These are phyloP conservation scores for Centrocercus urophasianus DNA, from an alignment of 2,113 vertebrate species.

Conservation along the genomic window DNA sequence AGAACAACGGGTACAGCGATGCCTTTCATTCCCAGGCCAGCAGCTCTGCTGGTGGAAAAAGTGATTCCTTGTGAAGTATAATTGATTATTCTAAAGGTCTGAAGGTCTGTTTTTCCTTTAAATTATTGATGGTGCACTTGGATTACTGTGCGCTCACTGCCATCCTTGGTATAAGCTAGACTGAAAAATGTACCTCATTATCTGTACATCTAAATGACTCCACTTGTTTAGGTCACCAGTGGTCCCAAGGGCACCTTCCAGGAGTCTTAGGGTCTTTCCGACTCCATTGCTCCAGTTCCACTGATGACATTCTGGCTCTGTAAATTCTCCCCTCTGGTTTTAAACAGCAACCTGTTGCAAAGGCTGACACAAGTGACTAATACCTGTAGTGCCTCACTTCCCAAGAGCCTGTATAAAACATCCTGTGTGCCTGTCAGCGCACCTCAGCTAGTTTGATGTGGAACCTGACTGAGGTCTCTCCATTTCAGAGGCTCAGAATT, in stretches of 20 bases:
- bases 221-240: not conserved
- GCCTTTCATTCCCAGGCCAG: not conserved
- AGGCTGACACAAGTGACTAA: not conserved
- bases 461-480: not conserved
- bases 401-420: not conserved
- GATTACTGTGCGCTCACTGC: not conserved
- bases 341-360: not conserved
- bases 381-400: not conserved
- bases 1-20: not conserved
- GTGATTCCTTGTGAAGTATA: not conserved
- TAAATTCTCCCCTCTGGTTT: not conserved
- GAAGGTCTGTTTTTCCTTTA: slow-evolving; percentile 8
- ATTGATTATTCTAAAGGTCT: slow-evolving; percentile 39
- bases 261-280: not conserved
- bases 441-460: not conserved
- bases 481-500: not conserved
- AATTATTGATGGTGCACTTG: slow-evolving; percentile 20
- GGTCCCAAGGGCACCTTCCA: not conserved
- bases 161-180: not conserved
- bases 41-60: not conserved
- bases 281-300: not conserved
- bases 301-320: not conserved
- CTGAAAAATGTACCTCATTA: not conserved
- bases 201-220: not conserved
- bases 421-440: not conserved